These are phyloP conservation scores for Caenorhabditis sp. DNA, from an alignment of 2,888 invertebrate species.

Conservation along the genomic window DNA sequence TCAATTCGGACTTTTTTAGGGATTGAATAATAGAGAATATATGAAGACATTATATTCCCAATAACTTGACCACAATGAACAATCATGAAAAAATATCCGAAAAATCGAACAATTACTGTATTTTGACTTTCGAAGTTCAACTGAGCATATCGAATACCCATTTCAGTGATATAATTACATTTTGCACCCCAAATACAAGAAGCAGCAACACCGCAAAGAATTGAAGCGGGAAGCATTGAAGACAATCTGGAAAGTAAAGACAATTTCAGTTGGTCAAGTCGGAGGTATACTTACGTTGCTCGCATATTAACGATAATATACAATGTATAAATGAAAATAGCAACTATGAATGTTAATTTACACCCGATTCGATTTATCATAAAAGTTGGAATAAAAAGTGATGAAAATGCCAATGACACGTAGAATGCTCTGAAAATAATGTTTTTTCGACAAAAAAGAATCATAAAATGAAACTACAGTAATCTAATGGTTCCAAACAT, in stretches of 20 bases:
- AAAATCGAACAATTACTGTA: constrained; percentile 90
- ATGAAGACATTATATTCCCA: constrained; percentile 93
- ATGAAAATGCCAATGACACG: constrained; percentile 89
- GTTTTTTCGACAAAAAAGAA: background rate
- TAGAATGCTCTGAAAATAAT: constrained; percentile 79
- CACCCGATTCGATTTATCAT: constrained; percentile 89
- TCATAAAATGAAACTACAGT: no score
- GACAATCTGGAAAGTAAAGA: constrained; percentile 60
- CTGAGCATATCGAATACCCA: constrained; percentile 88
- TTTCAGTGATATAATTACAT: constrained; percentile 93
- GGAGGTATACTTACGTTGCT: constrained; percentile 77
- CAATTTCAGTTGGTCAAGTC: no score
- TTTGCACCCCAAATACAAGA: constrained; percentile 99
- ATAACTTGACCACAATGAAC: constrained; percentile 95
- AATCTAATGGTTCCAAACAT: no score
- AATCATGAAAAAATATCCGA: constrained; percentile 97
- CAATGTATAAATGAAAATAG: constrained; percentile 90
- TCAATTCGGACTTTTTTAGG: constrained; percentile 47
- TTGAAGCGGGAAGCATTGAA: constrained; percentile 81
- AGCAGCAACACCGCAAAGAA: constrained; percentile 91
- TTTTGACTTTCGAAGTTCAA: constrained; percentile 79
- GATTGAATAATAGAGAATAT: constrained; percentile 55
- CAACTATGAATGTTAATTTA: constrained; percentile 91
- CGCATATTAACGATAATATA: constrained; percentile 94
- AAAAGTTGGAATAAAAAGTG: constrained; percentile 92